Evolutionary conservation across 2,888 invertebrate species (phyloP).

Genomic region (Agrochola lota): DNA sequence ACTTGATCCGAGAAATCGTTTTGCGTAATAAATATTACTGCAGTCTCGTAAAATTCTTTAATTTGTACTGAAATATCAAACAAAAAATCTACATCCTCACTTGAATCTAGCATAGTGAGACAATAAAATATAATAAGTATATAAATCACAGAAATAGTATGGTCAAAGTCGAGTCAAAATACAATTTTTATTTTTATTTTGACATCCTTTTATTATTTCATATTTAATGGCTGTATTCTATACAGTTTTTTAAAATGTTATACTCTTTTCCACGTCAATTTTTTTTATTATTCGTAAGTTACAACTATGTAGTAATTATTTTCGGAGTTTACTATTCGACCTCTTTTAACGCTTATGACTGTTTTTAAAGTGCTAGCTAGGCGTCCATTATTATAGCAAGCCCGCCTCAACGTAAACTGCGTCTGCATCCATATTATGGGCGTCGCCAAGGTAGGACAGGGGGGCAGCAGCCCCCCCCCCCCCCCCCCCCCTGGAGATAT

Average conservation of each 20-base stretch:
- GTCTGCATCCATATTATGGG: no score
- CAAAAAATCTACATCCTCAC: conserved; percentile 73
- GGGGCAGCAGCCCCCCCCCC: no score
- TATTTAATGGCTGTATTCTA: neutral
- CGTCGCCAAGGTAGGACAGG: no score
- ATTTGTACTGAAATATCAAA: conserved; percentile 83
- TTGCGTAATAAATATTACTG: conserved; percentile 81
- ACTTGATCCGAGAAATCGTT: conserved; percentile 82
- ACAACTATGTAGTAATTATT: neutral
- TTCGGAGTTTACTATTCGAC: neutral
- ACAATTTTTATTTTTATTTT: conserved; percentile 25
- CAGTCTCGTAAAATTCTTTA: conserved; percentile 84
- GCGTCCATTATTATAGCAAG: no score
- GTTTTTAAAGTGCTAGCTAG: no score
- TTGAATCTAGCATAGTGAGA: conserved; percentile 58
- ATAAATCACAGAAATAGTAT: conserved; percentile 3
- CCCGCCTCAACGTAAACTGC: no score
- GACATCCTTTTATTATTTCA: neutral
- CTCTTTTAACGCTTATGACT: no score
- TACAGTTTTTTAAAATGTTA: neutral
- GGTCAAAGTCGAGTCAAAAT: conserved; percentile 1
- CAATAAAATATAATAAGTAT: conserved; percentile 1
- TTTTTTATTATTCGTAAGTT: no score
- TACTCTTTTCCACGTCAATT: neutral
- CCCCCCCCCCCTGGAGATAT: no score